Evolutionary conservation across 1,140 invertebrate species (phyloP).

Genomic region (Bombus confusus): DNA sequence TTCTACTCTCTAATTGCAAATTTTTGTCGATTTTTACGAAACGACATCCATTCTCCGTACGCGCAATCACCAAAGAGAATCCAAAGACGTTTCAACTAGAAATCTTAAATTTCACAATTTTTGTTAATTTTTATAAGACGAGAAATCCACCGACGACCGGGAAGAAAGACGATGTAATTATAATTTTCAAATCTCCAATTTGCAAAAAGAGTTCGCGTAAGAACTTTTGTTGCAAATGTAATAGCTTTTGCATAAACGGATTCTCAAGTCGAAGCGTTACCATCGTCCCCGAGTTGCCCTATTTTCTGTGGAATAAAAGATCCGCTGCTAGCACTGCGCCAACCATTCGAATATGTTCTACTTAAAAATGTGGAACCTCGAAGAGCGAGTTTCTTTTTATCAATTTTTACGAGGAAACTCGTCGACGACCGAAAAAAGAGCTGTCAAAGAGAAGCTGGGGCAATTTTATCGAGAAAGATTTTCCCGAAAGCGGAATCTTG

Average conservation of each 20-base stretch:
- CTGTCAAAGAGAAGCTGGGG: too few relatives aligned
- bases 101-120: background rate
- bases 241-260: too few relatives aligned
- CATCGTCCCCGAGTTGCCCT: background rate
- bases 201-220: too few relatives aligned
- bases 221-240: too few relatives aligned
- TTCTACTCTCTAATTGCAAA: background rate
- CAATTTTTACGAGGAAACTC: background rate
- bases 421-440: too few relatives aligned
- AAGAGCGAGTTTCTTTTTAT: background rate
- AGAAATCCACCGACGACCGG: background rate
- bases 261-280: background rate
- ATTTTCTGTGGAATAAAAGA: too few relatives aligned
- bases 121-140: fast-evolving
- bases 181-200: background rate
- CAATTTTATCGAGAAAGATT: background rate
- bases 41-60: too few relatives aligned
- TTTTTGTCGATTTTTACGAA: background rate
- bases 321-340: too few relatives aligned
- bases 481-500: background rate
- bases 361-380: background rate
- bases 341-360: background rate
- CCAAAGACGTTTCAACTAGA: background rate
- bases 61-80: background rate
- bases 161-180: background rate